Evolutionary conservation across 1,140 invertebrate species (phyloP).

Genomic region (Psilanteris sp.): DNA sequence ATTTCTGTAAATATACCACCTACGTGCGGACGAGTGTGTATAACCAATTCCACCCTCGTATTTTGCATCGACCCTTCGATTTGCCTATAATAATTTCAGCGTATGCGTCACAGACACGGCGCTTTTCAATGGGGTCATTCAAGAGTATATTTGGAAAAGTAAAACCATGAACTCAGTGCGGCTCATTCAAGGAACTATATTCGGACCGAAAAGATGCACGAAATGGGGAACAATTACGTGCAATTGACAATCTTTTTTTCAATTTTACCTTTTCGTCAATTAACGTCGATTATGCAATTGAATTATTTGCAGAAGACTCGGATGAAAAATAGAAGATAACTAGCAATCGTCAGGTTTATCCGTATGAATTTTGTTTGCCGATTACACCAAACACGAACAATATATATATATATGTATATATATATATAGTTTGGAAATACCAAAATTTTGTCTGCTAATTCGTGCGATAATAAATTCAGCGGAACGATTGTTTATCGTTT

Average conservation of each 20-base stretch:
- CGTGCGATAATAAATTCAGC: no score
- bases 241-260: constrained; percentile 10
- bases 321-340: no score
- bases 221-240: constrained; percentile 4
- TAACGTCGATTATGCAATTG: neutral
- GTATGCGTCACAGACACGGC: constrained; percentile 52
- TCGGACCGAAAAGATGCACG: neutral
- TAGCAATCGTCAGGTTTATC: no score
- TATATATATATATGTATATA: no score
- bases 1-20: constrained; percentile 41
- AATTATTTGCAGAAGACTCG: neutral
- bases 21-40: constrained; percentile 21
- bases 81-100: constrained; percentile 58
- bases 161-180: constrained; percentile 18
- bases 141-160: constrained; percentile 53
- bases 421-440: no score
- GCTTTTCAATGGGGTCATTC: constrained; percentile 48
- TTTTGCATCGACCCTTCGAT: constrained; percentile 57
- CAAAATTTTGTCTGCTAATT: no score
- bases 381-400: no score
- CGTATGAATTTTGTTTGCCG: no score
- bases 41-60: constrained; percentile 47
- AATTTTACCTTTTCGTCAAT: neutral
- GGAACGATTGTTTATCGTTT: no score
- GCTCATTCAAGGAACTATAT: constrained; percentile 43